phyloP scores from a whole-genome alignment of 2,888 invertebrate species.

The Machimus rusticus region DNA sequence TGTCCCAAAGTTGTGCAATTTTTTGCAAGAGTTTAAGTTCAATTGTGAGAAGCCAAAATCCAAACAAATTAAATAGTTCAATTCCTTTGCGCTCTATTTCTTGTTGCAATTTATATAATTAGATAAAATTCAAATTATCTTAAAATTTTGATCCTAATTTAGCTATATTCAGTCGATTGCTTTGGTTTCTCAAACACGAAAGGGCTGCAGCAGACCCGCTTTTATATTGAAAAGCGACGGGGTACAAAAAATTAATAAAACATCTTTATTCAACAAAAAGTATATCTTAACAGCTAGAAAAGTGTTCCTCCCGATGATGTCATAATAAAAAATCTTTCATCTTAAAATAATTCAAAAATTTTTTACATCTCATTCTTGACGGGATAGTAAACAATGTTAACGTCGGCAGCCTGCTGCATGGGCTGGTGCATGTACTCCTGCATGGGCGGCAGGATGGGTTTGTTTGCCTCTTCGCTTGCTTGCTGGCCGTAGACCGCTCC shows the following conservation, averaged over 20 bases:
- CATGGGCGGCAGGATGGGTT: conserved; percentile 56
- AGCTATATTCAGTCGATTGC: too few relatives aligned
- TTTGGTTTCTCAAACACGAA: too few relatives aligned
- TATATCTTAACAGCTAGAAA: conserved; percentile 39
- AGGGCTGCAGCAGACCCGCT: background rate
- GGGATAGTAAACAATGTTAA: conserved; percentile 61
- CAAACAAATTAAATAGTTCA: too few relatives aligned
- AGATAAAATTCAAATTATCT: too few relatives aligned
- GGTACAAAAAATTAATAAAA: conserved; percentile 47
- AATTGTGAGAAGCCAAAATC: too few relatives aligned
- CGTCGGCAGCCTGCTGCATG: conserved; percentile 53
- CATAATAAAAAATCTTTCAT: conserved; percentile 33
- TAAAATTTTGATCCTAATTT: too few relatives aligned
- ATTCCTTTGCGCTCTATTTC: too few relatives aligned
- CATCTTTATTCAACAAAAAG: conserved; percentile 48
- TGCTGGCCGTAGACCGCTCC: conserved; percentile 43
- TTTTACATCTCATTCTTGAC: conserved; percentile 57
- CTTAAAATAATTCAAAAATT: conserved; percentile 29
- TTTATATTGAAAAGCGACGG: conserved; percentile 5
- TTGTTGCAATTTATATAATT: too few relatives aligned
- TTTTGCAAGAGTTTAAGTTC: too few relatives aligned
- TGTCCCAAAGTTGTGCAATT: too few relatives aligned
- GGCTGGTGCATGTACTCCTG: conserved; percentile 60
- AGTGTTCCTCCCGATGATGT: conserved; percentile 43
- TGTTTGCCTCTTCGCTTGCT: conserved; percentile 44